phyloP scores from a whole-genome alignment of 2,888 invertebrate genomes.

The Eutolmus rufibarbis region DNA sequence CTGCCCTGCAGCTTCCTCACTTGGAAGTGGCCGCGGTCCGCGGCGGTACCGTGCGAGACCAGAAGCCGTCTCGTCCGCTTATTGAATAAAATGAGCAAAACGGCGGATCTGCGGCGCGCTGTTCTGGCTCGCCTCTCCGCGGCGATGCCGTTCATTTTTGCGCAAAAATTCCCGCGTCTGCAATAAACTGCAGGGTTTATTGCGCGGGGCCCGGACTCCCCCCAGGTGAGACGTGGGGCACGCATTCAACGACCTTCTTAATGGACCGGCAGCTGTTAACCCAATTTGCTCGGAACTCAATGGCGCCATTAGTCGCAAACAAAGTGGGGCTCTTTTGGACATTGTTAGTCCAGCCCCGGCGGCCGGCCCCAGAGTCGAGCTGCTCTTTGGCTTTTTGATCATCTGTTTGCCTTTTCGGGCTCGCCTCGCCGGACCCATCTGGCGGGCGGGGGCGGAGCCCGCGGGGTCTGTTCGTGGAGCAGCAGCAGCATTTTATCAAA shows the following conservation, averaged over 20 bases:
- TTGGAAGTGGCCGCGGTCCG: background rate
- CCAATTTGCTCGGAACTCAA: slow-evolving; percentile 16
- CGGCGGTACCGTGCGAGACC: background rate
- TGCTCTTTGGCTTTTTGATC: background rate
- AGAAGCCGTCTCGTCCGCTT: background rate
- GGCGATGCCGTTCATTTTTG: background rate
- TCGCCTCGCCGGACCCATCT: background rate
- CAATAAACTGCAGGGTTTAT: background rate
- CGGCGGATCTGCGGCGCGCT: background rate
- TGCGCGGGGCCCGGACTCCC: background rate
- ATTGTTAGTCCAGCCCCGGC: background rate
- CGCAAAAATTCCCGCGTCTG: background rate
- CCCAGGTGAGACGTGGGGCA: background rate
- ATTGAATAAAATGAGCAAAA: background rate
- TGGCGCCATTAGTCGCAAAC: slow-evolving; percentile 22
- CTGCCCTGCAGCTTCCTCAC: background rate
- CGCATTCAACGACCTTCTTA: slow-evolving; percentile 22
- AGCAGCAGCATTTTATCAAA: background rate
- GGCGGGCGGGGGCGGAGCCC: background rate
- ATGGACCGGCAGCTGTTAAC: slow-evolving; percentile 29
- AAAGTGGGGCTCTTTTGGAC: slow-evolving; percentile 14
- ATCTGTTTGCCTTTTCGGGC: background rate
- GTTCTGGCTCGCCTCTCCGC: background rate
- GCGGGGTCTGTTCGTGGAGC: background rate
- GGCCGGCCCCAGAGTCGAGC: background rate